Percentiles rank a stretch among this genome's conserved stretches.
Evolutionary conservation across 2,113 vertebrate genomes (phyloP).

Genomic region (Eudorcas thomsonii): DNA sequence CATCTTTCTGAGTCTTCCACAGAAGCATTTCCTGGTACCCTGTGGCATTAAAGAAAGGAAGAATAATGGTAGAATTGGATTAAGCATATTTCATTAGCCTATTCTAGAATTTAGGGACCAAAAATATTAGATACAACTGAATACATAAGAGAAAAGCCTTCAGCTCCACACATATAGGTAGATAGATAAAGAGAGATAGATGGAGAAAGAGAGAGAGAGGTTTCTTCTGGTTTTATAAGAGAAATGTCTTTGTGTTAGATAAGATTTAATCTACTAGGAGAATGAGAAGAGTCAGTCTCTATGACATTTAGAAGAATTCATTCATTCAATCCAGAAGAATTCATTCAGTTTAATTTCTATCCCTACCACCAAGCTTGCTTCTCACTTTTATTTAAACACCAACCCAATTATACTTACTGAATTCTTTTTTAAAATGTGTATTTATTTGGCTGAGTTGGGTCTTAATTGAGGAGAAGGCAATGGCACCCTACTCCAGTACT

Average conservation of each 20-base stretch:
- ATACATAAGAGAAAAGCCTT: not conserved
- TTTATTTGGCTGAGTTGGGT: not conserved
- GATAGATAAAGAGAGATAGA: accelerated
- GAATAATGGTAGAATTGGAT: not conserved
- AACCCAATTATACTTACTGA: not conserved
- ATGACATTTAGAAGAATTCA: not conserved
- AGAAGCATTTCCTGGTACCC: not conserved
- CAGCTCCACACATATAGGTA: not conserved
- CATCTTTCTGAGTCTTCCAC: not conserved
- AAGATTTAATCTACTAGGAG: not conserved
- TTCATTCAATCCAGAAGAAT: not conserved
- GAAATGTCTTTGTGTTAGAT: not conserved
- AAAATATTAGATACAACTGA: not conserved
- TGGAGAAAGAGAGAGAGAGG: not conserved
- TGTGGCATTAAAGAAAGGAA: not conserved
- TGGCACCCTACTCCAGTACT: too few relatives aligned
- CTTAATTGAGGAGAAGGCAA: not conserved
- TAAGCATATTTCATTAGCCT: not conserved
- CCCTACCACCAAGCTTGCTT: not conserved
- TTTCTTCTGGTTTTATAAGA: not conserved
- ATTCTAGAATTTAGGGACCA: not conserved
- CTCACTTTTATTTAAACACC: not conserved
- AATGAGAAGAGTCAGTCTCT: not conserved
- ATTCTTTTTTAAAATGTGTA: not conserved
- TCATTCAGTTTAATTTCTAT: not conserved